Percentiles rank a stretch among this genome's conserved stretches.
Evolutionary conservation across 2,888 invertebrate genomes (phyloP).

Genomic region (Magallana nippona): DNA sequence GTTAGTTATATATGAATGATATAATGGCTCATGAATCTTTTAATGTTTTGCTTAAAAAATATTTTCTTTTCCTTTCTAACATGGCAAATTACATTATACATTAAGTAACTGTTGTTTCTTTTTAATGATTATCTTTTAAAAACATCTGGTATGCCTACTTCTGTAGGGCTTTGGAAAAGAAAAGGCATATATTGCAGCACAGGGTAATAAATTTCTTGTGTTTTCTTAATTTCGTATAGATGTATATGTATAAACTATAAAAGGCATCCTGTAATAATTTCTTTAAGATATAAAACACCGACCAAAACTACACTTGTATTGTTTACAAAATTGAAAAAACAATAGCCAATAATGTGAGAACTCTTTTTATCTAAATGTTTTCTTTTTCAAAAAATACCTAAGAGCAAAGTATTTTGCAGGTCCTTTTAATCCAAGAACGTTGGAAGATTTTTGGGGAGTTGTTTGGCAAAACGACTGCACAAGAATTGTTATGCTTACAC

Average conservation of each 20-base stretch:
- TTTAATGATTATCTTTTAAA: not conserved
- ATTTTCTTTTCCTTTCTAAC: too few relatives aligned
- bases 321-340: not conserved
- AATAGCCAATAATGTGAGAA: not conserved
- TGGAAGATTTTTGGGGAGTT: not conserved
- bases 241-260: not conserved
- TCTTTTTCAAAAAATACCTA: not conserved
- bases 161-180: not conserved
- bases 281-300: not conserved
- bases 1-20: not conserved
- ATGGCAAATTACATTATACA: not conserved
- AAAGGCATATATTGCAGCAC: not conserved
- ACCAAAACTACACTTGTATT: not conserved
- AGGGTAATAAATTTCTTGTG: not conserved
- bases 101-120: not conserved
- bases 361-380: too few relatives aligned
- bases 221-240: not conserved
- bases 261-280: not conserved
- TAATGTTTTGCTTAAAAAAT: too few relatives aligned
- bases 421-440: not conserved
- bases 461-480: slow-evolving; percentile 7
- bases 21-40: too few relatives aligned
- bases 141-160: not conserved
- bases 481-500: not conserved
- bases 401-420: not conserved